Base-by-base conservation (phyloP, 92 coral and sea anemone species). In the Umimayanthus kanabou region DNA sequence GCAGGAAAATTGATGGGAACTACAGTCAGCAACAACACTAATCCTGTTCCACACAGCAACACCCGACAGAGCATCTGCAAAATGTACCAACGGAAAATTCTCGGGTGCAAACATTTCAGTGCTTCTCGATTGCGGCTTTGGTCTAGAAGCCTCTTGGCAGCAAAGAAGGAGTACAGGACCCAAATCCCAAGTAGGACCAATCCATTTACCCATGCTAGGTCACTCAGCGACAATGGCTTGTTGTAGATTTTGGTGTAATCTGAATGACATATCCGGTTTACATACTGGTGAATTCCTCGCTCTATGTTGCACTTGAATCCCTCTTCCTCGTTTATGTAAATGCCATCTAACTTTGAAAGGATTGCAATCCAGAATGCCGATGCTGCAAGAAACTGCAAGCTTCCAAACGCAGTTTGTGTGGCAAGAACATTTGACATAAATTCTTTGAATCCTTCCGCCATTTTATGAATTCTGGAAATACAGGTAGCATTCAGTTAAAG, bases 381-480 rank as follows among this genome's bases (percentile, higher is more conserved):
- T 9, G 87, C 78, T 5, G 42, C 78, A 1, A 83, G 78, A 70
- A 83, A 83, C 47, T 83, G 87, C 77, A 83, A 22, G 28, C 87
- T 83, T 49, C 87, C 87, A 83, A 83, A 83, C 0, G 79, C 87
- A 43, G 87, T 83, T 25, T 83, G 87, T 73, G 87, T 83, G 42
- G 78, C 79, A 70, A 83, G 87, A 47, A 83, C 87, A 18, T 83
- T 83, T 25, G 87, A 83, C 87, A 83, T 83, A 23, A 83, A 83
- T 29, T 83, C 87, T 70, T 67, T 83, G 64, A 83, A 70, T 26
- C 87, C 87, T 43, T 83, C 87, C 9, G 87, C 87, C 87, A 83
- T 69, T 83, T 83, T 43, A 26, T 29, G 6, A 14, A 69, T 69
- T 70, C 87, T 83, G 87, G 29, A 49, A 9, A 83, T 18, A 83